A percentile compares a stretch with the other conserved stretches of the same genome.
phyloP scores from a whole-genome alignment of 2,113 vertebrate genomes.

The Micronycteris hirsuta region DNA sequence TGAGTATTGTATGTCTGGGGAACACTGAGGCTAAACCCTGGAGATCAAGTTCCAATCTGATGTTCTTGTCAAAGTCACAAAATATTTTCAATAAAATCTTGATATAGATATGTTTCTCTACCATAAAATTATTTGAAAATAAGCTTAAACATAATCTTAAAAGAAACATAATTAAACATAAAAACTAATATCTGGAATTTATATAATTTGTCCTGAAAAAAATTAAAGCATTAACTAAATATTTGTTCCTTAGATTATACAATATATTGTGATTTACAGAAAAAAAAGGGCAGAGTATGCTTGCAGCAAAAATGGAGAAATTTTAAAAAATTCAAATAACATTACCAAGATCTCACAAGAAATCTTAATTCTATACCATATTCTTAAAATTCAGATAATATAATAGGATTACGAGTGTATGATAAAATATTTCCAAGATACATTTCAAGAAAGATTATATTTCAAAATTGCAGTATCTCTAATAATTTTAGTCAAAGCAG shows the following conservation, averaged over 20 bases:
- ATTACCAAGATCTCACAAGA: background rate
- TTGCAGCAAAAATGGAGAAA: background rate
- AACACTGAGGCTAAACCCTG: background rate
- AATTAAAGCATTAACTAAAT: slow-evolving; percentile 8
- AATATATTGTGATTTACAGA: background rate
- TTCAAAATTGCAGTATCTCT: background rate
- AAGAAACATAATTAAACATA: background rate
- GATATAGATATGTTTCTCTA: background rate
- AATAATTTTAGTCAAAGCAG: background rate
- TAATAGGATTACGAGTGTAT: background rate
- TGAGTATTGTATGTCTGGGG: background rate
- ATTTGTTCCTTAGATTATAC: background rate
- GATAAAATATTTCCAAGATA: background rate
- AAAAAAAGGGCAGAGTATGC: background rate
- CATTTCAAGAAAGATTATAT: background rate
- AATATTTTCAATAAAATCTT: background rate
- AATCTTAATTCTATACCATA: background rate
- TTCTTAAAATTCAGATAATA: background rate
- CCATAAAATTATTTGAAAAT: background rate
- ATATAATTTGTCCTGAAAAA: background rate
- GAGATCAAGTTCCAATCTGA: background rate
- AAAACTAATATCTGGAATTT: background rate
- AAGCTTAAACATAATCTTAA: background rate
- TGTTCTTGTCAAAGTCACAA: background rate
- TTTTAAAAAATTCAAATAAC: background rate